Percentiles rank a stretch among this genome's conserved stretches.
These are phyloP conservation scores for Hyles euphorbiae DNA, from an alignment of 1,140 invertebrate species.

Conservation along the genomic window DNA sequence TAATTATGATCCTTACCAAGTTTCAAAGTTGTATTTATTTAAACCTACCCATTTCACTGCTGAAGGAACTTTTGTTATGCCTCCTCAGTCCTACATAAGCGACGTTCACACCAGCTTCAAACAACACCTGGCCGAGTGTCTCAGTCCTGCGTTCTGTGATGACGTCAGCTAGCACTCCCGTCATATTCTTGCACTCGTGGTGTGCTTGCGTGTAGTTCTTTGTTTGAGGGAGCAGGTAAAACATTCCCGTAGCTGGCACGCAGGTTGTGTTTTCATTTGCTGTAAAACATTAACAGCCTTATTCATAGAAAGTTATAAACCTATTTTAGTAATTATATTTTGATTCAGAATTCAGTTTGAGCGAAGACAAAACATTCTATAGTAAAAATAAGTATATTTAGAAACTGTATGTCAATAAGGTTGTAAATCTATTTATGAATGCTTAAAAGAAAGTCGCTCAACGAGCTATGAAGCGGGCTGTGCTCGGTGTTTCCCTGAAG, in stretches of 20 bases:
- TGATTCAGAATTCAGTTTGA: too few species aligned
- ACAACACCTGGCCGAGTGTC: slow-evolving; percentile 68
- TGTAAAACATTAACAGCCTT: slow-evolving; percentile 34
- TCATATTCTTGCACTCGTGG: slow-evolving; percentile 71
- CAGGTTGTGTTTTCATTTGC: slow-evolving; percentile 74
- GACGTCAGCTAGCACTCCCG: slow-evolving; percentile 77
- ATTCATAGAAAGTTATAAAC: too few species aligned
- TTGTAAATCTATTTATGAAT: too few species aligned
- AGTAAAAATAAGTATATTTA: too few species aligned
- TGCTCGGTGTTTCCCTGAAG: too few species aligned
- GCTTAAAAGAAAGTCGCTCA: too few species aligned
- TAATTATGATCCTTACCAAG: too few species aligned
- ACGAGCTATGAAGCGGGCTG: too few species aligned
- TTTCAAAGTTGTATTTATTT: too few species aligned
- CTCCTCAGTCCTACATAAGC: slow-evolving; percentile 76
- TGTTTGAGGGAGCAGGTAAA: slow-evolving; percentile 65
- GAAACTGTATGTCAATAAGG: too few species aligned
- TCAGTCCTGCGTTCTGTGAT: slow-evolving; percentile 77
- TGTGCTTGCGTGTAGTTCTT: slow-evolving; percentile 77
- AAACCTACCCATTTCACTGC: slow-evolving; percentile 33
- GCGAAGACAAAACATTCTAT: too few species aligned
- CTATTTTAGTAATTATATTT: too few species aligned
- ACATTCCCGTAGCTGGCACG: slow-evolving; percentile 77
- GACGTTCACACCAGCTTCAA: slow-evolving; percentile 30
- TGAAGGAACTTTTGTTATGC: slow-evolving; percentile 35